phyloP scores from a whole-genome alignment of 2,113 vertebrate species.

The Xiphorhynchus elegans region DNA sequence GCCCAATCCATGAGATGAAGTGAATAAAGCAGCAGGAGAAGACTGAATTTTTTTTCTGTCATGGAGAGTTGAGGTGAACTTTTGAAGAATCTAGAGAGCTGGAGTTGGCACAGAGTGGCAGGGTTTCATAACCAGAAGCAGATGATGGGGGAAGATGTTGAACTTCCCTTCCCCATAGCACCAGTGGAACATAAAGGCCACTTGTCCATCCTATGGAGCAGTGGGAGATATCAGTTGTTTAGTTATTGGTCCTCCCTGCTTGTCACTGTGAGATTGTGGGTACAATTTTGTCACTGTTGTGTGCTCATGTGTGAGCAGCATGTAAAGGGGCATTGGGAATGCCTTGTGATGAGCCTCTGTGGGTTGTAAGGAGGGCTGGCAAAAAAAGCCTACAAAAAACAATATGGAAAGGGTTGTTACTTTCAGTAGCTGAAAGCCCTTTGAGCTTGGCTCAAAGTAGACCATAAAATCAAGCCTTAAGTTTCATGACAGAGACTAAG shows the following conservation, averaged over 20 bases:
- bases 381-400: background rate
- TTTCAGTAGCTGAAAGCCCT: background rate
- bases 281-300: background rate
- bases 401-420: background rate
- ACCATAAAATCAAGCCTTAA: background rate
- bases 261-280: background rate
- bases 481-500: background rate
- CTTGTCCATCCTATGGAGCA: background rate
- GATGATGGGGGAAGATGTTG: background rate
- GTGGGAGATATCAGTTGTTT: background rate
- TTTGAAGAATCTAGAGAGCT: background rate
- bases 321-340: background rate
- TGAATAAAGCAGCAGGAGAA: background rate
- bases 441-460: background rate
- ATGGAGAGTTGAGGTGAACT: background rate
- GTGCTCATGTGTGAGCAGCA: background rate
- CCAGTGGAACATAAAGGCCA: background rate
- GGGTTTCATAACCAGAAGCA: background rate
- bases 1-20: background rate
- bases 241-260: background rate
- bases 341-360: accelerated
- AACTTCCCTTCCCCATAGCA: background rate
- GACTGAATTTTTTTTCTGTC: background rate
- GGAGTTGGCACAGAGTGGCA: background rate
- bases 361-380: background rate